These are phyloP conservation scores for Himalopsyche anomala DNA, from an alignment of 2,888 invertebrate genomes.

Conservation along the genomic window DNA sequence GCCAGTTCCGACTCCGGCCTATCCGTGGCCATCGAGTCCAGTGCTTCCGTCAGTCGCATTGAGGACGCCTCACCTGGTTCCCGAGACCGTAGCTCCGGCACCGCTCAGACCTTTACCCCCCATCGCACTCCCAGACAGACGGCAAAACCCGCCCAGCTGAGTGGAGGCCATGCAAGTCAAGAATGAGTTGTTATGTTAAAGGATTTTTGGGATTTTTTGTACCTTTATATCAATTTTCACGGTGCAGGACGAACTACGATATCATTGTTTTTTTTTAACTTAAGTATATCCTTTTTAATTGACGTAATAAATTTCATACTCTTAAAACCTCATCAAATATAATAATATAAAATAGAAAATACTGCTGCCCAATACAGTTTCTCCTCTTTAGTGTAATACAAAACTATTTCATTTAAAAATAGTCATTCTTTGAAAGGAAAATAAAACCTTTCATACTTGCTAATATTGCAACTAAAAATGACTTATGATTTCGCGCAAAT, in stretches of 20 bases:
- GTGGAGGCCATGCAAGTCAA: conserved; percentile 75
- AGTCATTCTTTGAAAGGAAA: no score
- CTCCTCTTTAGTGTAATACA: no score
- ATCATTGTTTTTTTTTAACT: no score
- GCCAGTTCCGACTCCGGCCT: conserved; percentile 79
- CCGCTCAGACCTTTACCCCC: conserved; percentile 74
- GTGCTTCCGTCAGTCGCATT: conserved; percentile 84
- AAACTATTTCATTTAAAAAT: no score
- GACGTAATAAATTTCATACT: no score
- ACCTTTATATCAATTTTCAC: conserved; percentile 34
- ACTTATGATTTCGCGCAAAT: no score
- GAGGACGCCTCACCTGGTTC: conserved; percentile 84
- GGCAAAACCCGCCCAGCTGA: conserved; percentile 77
- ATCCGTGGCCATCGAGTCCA: conserved; percentile 89
- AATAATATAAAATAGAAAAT: no score
- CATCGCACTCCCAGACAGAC: conserved; percentile 67
- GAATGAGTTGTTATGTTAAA: conserved; percentile 77
- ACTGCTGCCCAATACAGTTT: no score
- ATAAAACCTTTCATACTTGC: no score
- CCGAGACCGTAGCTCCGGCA: conserved; percentile 78
- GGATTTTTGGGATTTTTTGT: conserved; percentile 37
- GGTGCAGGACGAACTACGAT: conserved; percentile 18
- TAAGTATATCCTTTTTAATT: no score
- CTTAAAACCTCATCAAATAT: no score
- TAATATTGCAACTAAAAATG: no score